Evolutionary conservation across 2,113 vertebrate genomes (phyloP).

Genomic region (Heterocephalus glaber): DNA sequence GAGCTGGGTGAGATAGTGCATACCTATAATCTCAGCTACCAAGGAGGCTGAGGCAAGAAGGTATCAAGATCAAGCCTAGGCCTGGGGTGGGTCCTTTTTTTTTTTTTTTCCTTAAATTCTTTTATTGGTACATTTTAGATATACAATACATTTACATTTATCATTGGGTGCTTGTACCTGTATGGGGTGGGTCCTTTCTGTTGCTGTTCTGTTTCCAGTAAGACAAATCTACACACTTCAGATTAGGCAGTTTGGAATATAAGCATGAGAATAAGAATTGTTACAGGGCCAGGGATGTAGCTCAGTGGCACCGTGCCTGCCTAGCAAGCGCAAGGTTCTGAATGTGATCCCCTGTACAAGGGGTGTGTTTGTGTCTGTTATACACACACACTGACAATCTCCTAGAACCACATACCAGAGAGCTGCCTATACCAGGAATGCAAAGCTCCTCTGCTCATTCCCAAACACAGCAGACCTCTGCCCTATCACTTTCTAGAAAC

Average conservation of each 20-base stretch:
- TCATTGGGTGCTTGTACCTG: no score
- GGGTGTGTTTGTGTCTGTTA: not conserved
- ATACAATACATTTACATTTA: no score
- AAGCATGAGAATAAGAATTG: not conserved
- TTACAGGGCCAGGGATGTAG: not conserved
- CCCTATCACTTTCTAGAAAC: not conserved
- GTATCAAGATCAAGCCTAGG: no score
- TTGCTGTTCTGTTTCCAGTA: not conserved
- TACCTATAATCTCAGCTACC: no score
- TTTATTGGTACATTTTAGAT: no score
- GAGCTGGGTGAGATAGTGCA: no score
- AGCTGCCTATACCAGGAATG: not conserved
- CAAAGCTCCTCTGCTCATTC: not conserved
- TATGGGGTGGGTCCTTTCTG: not conserved
- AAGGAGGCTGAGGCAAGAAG: no score
- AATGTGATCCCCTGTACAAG: no score
- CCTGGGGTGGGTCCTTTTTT: no score
- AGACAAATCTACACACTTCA: slow-evolving; percentile 9
- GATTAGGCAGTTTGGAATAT: not conserved
- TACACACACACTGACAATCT: not conserved
- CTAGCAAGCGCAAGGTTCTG: no score
- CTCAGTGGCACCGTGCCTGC: no score
- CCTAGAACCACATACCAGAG: not conserved
- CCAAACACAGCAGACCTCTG: not conserved
- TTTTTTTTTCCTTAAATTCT: no score